phyloP scores from a whole-genome alignment of 1,140 invertebrate genomes.

The Samia ricini region DNA sequence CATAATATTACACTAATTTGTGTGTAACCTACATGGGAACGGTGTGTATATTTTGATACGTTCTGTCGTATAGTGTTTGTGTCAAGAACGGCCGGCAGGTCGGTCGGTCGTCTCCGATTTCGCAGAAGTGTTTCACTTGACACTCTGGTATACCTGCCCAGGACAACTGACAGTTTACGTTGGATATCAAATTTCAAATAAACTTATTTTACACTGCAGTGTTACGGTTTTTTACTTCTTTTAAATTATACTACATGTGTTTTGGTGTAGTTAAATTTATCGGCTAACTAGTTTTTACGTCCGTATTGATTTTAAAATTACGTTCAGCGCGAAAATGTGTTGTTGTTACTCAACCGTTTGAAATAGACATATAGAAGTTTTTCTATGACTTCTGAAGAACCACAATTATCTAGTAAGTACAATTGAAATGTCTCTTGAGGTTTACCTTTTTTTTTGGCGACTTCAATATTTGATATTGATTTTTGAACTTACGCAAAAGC shows the following conservation, averaged over 20 bases:
- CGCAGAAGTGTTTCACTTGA: slow-evolving; percentile 67
- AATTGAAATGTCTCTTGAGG: no score
- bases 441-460: no score
- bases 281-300: no score
- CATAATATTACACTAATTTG: slow-evolving; percentile 71
- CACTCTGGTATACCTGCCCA: slow-evolving; percentile 48
- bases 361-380: no score
- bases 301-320: no score
- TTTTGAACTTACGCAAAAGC: no score
- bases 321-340: no score
- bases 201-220: background rate
- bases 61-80: slow-evolving; percentile 53
- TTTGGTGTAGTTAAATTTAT: no score
- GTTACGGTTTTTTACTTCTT: background rate
- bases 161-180: slow-evolving; percentile 12
- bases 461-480: no score
- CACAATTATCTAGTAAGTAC: no score
- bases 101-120: slow-evolving; percentile 54
- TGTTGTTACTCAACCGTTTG: no score
- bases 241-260: background rate
- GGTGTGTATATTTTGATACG: slow-evolving; percentile 69
- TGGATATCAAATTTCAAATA: background rate
- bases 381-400: no score
- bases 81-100: slow-evolving; percentile 40
- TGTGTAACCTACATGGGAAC: slow-evolving; percentile 62